Conservation (phyloP, 2,113 vertebrate genomes). For the Elephantulus edwardii region DNA sequence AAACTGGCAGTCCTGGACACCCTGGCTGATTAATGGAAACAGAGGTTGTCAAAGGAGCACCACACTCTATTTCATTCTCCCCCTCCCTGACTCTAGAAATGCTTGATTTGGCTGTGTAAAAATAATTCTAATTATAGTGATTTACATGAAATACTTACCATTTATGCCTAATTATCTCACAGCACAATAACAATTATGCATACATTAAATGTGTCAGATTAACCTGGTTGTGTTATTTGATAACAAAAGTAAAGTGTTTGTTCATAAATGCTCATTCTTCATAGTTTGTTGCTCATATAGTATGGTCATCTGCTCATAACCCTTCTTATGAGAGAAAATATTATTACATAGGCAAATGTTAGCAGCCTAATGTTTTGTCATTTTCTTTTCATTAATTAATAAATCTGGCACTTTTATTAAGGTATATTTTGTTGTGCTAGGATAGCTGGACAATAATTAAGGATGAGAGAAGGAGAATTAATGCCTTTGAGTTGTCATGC, state of each 20-base stretch:
- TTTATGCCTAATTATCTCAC: slow-evolving; percentile 79
- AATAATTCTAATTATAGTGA: slow-evolving; percentile 80
- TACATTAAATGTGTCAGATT: slow-evolving; percentile 74
- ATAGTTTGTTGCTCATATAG: background rate
- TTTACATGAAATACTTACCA: slow-evolving; percentile 81
- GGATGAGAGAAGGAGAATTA: no score
- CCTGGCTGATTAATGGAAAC: slow-evolving; percentile 65
- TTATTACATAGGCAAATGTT: background rate
- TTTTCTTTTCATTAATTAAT: background rate
- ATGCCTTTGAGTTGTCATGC: no score
- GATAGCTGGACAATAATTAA: no score
- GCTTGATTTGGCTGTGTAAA: slow-evolving; percentile 78
- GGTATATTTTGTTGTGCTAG: background rate
- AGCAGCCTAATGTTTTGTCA: background rate
- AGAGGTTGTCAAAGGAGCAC: slow-evolving; percentile 38
- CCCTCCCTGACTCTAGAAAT: slow-evolving; percentile 73
- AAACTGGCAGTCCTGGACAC: background rate
- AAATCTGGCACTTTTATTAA: slow-evolving; percentile 30
- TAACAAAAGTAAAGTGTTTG: slow-evolving; percentile 71
- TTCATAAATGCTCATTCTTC: slow-evolving; percentile 52
- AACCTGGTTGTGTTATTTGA: slow-evolving; percentile 75
- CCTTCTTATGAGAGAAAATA: slow-evolving; percentile 11
- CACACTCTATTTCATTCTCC: slow-evolving; percentile 56
- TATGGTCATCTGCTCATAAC: slow-evolving; percentile 14
- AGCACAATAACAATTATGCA: slow-evolving; percentile 80